A percentile compares a stretch with the other conserved stretches of the same genome.
phyloP scores from a whole-genome alignment of 2,113 vertebrate species.

The Eptatretus burgeri region DNA sequence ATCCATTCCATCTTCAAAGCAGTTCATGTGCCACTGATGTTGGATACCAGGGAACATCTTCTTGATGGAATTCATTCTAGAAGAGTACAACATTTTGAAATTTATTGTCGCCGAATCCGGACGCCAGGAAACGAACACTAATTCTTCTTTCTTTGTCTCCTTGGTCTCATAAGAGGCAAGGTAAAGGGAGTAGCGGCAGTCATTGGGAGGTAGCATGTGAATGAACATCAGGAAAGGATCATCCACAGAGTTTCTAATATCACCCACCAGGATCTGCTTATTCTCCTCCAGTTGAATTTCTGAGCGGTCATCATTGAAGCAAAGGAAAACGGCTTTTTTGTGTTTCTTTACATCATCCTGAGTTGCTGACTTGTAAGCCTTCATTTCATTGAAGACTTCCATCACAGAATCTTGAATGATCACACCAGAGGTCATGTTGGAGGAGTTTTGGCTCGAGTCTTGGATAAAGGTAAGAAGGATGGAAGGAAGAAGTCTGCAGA shows the following conservation, averaged over 20 bases:
- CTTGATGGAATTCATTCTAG: constrained; percentile 55
- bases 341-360: constrained; percentile 84
- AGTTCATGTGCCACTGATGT: no score
- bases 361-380: constrained; percentile 41
- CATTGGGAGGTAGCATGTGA: constrained; percentile 68
- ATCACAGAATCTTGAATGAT: constrained; percentile 95
- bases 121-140: no score
- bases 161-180: constrained; percentile 97
- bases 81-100: constrained; percentile 97
- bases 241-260: no score
- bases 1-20: no score
- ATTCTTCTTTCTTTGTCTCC: no score
- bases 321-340: constrained; percentile 94
- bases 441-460: no score
- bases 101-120: constrained; percentile 97
- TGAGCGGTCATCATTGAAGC: constrained; percentile 69
- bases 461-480: no score
- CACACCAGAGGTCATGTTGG: constrained; percentile 96
- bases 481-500: no score
- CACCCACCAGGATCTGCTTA: no score
- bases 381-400: constrained; percentile 97
- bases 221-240: constrained; percentile 86
- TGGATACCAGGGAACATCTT: neutral
- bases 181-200: constrained; percentile 89
- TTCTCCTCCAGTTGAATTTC: no score